Evolutionary conservation across 2,113 vertebrate genomes (phyloP).

Genomic region (Speoplatyrhinus poulsoni): DNA sequence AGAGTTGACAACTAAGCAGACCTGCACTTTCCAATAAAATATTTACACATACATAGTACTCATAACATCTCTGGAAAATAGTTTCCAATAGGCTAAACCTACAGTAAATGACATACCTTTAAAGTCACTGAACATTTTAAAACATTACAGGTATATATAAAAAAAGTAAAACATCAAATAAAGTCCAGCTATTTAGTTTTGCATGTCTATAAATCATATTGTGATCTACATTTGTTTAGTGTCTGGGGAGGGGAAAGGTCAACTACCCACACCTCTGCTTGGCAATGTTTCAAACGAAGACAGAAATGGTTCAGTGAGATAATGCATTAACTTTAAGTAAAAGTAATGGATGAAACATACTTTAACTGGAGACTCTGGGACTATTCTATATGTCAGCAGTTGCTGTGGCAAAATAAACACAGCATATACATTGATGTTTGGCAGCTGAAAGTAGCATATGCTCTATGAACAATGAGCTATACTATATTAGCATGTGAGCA

Average conservation of each 20-base stretch:
- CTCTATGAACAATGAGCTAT: constrained; percentile 13
- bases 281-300: constrained; percentile 57
- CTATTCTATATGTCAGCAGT: background rate
- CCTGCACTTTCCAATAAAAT: constrained; percentile 12
- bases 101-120: constrained; percentile 19
- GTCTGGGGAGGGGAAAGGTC: constrained; percentile 19
- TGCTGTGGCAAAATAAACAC: constrained; percentile 36
- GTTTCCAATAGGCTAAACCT: constrained; percentile 24
- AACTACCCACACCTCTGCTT: constrained; percentile 48
- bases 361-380: constrained; percentile 31
- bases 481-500: background rate
- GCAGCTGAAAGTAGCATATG: constrained; percentile 1
- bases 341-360: constrained; percentile 23
- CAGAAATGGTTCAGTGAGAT: constrained; percentile 28
- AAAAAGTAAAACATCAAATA: constrained; percentile 43
- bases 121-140: constrained; percentile 43
- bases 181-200: constrained; percentile 35
- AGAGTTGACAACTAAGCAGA: background rate
- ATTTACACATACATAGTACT: constrained; percentile 27
- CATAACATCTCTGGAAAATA: constrained; percentile 35
- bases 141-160: constrained; percentile 19
- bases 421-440: constrained; percentile 25
- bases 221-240: constrained; percentile 24
- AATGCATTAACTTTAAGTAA: constrained; percentile 13
- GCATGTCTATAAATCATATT: constrained; percentile 29